A percentile compares a stretch with the other conserved stretches of the same genome.
Evolutionary conservation across 2,113 vertebrate species (phyloP).

Genomic region (Brachypodius melanocephalos): DNA sequence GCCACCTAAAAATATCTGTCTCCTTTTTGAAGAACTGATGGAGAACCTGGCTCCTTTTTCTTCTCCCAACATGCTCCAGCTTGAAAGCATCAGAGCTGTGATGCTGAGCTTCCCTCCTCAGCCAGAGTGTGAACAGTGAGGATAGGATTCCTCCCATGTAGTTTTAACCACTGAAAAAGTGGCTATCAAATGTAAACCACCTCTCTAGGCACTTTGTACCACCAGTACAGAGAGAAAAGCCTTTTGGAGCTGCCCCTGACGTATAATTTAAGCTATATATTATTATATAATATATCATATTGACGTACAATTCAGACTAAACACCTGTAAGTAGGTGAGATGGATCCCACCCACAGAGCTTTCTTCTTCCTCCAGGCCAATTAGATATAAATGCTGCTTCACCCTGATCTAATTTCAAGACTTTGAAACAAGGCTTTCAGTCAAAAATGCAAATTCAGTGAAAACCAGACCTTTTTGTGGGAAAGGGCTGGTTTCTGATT

Average conservation of each 20-base stretch:
- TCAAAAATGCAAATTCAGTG: slow-evolving; percentile 57
- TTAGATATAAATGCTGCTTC: slow-evolving; percentile 45
- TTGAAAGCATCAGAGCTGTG: neutral
- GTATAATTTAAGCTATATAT: neutral
- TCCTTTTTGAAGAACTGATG: neutral
- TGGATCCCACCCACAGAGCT: slow-evolving; percentile 60
- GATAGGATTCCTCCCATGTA: neutral
- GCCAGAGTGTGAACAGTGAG: neutral
- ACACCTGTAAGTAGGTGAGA: slow-evolving; percentile 2
- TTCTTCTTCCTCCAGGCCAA: slow-evolving; percentile 47
- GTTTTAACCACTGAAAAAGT: neutral
- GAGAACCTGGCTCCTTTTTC: neutral
- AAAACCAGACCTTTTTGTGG: slow-evolving; percentile 54
- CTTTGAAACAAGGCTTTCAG: slow-evolving; percentile 53
- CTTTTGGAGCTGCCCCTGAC: neutral
- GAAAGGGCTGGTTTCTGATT: slow-evolving; percentile 40
- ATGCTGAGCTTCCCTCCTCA: neutral
- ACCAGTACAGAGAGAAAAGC: neutral
- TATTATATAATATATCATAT: neutral
- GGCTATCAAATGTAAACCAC: neutral
- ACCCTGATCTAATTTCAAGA: slow-evolving; percentile 41
- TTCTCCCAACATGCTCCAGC: slow-evolving; percentile 35
- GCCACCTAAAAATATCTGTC: slow-evolving; percentile 17
- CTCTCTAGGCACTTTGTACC: neutral
- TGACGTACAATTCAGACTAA: neutral